These are phyloP conservation scores for Galeruca laticollis DNA, from an alignment of 2,888 invertebrate species.

Conservation along the genomic window DNA sequence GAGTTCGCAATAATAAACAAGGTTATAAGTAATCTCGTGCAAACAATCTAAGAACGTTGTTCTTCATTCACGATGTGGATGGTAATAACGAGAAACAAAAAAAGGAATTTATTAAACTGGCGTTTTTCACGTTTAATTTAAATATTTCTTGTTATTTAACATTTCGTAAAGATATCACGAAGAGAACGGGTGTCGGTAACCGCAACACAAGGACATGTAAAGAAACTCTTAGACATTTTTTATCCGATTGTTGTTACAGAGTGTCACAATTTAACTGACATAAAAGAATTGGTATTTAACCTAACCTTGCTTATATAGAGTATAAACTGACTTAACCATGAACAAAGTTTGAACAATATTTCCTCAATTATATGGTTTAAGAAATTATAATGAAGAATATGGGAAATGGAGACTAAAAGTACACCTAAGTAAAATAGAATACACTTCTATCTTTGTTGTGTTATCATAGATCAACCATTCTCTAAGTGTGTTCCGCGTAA, in stretches of 20 bases:
- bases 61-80: background rate
- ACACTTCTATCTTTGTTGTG: no score
- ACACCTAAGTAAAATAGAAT: no score
- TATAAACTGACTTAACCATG: background rate
- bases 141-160: slow-evolving; percentile 14
- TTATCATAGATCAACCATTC: no score
- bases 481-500: no score
- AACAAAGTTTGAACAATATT: no score
- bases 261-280: background rate
- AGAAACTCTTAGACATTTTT: slow-evolving; percentile 16
- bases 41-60: background rate
- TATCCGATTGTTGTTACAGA: background rate
- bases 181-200: slow-evolving; percentile 21
- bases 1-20: background rate
- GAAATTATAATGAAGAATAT: no score
- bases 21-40: background rate
- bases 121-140: slow-evolving; percentile 6
- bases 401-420: no score
- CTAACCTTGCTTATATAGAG: background rate
- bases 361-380: no score
- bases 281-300: background rate
- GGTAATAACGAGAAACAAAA: background rate
- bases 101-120: background rate
- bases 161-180: slow-evolving; percentile 22
- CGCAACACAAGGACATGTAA: slow-evolving; percentile 21